A percentile compares a stretch with the other conserved stretches of the same genome.
Evolutionary conservation across 2,888 invertebrate species (phyloP).

Genomic region (Drosophila helvetica): DNA sequence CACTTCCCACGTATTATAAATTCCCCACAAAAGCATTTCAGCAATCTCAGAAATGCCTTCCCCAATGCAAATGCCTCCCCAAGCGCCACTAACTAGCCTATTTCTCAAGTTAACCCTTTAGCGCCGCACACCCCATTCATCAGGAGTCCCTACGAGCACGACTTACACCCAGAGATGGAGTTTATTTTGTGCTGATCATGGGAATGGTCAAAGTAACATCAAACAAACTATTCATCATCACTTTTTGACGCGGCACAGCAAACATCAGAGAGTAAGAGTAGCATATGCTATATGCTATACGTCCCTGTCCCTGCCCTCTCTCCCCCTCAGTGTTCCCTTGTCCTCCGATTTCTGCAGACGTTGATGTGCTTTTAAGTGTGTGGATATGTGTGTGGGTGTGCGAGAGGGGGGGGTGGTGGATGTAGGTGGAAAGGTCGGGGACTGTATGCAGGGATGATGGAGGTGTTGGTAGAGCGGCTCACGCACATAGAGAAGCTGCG

Average conservation of each 20-base stretch:
- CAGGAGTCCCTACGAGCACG: conserved; percentile 8
- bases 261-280: conserved; percentile 47
- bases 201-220: conserved; percentile 77
- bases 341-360: conserved; percentile 16
- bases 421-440: background rate
- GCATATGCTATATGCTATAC: conserved; percentile 32
- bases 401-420: background rate
- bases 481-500: conserved; percentile 29
- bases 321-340: background rate
- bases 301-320: background rate
- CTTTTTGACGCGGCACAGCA: conserved; percentile 69
- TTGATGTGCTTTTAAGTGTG: conserved; percentile 73
- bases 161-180: conserved; percentile 14
- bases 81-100: conserved; percentile 37
- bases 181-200: conserved; percentile 72
- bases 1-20: conserved; percentile 41
- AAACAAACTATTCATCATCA: conserved; percentile 80
- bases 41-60: conserved; percentile 21
- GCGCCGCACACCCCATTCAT: conserved; percentile 24
- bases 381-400: conserved; percentile 26
- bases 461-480: background rate
- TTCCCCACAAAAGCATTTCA: conserved; percentile 26
- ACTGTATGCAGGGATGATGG: background rate
- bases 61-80: conserved; percentile 17
- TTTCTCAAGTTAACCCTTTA: conserved; percentile 37